Base-by-base conservation (phyloP, 2,113 vertebrate genomes). In the Scolopax mira region DNA sequence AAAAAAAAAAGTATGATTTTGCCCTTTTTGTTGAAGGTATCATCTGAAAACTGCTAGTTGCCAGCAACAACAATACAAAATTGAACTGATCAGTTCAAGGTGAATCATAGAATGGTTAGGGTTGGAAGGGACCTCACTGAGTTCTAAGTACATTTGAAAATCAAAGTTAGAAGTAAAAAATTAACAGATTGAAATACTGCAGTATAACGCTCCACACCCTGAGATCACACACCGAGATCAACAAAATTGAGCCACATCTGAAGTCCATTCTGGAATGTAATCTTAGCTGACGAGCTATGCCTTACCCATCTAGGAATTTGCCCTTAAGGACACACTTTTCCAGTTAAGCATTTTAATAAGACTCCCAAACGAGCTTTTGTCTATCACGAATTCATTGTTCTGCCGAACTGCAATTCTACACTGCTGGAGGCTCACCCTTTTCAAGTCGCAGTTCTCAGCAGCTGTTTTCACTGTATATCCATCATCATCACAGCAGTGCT, bases 261-360 rank as follows among this genome's bases (percentile, higher is more conserved):
- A 95, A 85, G 87, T 91, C 73, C 81, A 85, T 54, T 92, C 87
- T 57, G 58, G 58, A 85, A 89, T 21, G 70, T 4, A 85, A 62
- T 85, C 80, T 58, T 72, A 72, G 80, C 73, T 89, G 58, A 69
- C 0, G 13, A 81, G 80, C 83, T 67, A 15, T 4, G 19, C 46
- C 60, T 78, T 74, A 83, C 77, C 72, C 88, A 49, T 46, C 39
- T 10, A 35, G 48, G 42, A 90, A 95, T 89, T 17, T 82, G 78
- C 81, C 91, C 89, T 90, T 75, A 23, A 94, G 93, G 89, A 85
- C 79, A 79, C 52, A 44, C 60, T 96, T 96, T 89, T 87, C 74
- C 58, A 95, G 49, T 61, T 57, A 79, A 82, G 73, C 71, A 41
- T 30, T 88, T 86, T 54, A 91, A 89, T 22, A 82, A 74, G 74